A percentile compares a stretch with the other conserved stretches of the same genome.
These are phyloP conservation scores for Pitta sordida DNA, from an alignment of 2,113 vertebrate species.

Conservation along the genomic window DNA sequence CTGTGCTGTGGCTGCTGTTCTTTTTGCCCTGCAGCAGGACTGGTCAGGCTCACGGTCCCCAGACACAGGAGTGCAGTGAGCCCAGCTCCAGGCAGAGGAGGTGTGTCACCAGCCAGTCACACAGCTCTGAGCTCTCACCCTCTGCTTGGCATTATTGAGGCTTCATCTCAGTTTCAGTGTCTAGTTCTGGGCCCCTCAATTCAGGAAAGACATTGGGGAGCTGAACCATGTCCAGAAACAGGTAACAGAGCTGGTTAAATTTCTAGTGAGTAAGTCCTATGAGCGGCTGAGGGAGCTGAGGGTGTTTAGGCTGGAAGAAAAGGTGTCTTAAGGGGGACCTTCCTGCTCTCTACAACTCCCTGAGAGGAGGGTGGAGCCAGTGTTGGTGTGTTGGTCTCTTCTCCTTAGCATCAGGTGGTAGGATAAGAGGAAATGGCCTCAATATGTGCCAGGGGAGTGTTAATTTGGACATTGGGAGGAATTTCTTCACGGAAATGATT, in stretches of 20 bases:
- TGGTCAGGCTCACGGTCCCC: neutral
- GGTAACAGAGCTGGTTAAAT: neutral
- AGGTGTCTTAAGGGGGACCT: neutral
- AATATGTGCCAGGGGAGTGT: neutral
- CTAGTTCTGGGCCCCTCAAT: neutral
- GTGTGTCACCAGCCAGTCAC: fast-evolving
- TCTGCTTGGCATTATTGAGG: neutral
- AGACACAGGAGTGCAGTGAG: neutral
- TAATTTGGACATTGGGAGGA: neutral
- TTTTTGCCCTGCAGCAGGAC: neutral
- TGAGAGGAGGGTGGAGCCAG: neutral
- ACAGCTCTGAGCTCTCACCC: neutral
- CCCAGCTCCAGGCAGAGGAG: neutral
- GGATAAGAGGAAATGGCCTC: neutral
- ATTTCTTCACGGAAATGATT: neutral
- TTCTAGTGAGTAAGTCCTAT: neutral
- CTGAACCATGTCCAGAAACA: neutral
- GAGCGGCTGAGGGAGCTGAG: neutral
- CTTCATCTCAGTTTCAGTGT: neutral
- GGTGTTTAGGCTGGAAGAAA: neutral
- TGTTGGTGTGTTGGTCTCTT: neutral
- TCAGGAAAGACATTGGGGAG: neutral
- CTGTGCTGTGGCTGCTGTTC: neutral
- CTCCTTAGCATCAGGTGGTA: neutral
- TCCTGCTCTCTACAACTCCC: neutral